Evolutionary conservation across 2,888 invertebrate species (phyloP).

Genomic region (Nomada lathburiana): DNA sequence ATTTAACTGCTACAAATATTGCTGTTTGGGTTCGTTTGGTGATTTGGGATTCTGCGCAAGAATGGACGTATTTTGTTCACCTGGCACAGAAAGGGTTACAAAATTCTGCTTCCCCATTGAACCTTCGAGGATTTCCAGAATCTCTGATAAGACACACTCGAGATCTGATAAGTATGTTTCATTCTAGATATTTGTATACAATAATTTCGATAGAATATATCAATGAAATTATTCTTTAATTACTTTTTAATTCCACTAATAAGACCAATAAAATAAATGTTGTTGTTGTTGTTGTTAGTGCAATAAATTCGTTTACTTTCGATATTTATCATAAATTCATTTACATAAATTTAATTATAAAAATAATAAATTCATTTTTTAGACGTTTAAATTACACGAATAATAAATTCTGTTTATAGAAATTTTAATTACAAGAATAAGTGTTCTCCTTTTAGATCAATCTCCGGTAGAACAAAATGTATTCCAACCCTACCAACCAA

Average conservation of each 20-base stretch:
- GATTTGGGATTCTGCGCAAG: conserved; percentile 86
- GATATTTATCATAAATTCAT: no score
- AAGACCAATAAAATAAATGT: no score
- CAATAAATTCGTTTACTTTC: no score
- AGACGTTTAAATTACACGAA: no score
- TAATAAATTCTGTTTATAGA: background rate
- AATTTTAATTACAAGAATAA: background rate
- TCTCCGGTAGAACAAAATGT: conserved; percentile 11
- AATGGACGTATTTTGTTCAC: conserved; percentile 85
- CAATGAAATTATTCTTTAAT: no score
- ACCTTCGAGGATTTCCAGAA: conserved; percentile 84
- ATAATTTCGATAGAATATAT: background rate
- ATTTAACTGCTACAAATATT: conserved; percentile 86
- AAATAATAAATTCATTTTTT: no score
- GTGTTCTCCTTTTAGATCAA: conserved; percentile 39
- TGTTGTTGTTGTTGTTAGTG: no score
- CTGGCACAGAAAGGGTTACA: conserved; percentile 81
- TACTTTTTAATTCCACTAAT: no score
- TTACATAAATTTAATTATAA: no score
- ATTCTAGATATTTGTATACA: background rate
- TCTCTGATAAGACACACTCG: conserved; percentile 80
- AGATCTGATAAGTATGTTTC: conserved; percentile 77
- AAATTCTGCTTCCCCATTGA: conserved; percentile 82
- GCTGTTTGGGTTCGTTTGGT: conserved; percentile 86
- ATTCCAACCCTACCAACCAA: conserved; percentile 80